Conservation (phyloP, 2,113 vertebrate genomes). For the Zosterops japonicus region DNA sequence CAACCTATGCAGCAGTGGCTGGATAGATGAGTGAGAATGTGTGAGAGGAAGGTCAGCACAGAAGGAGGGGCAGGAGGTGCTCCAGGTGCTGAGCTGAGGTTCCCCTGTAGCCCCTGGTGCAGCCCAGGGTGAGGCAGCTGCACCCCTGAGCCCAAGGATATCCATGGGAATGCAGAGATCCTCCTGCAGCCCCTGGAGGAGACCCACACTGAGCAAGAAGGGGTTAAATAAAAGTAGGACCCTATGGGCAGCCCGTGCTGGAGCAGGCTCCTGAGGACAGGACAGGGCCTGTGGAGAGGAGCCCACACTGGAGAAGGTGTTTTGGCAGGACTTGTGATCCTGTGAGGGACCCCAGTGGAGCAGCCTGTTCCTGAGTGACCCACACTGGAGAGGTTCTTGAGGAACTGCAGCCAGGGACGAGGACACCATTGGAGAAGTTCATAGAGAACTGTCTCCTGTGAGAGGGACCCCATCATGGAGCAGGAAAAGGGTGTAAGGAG, state of each 20-base stretch:
- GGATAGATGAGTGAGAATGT: not conserved
- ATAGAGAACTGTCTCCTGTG: fast-evolving
- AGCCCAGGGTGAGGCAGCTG: not conserved
- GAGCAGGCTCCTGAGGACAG: not conserved
- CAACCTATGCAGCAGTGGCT: not conserved
- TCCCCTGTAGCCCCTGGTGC: not conserved
- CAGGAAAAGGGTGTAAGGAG: not conserved
- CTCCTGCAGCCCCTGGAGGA: not conserved
- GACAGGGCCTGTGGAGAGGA: not conserved
- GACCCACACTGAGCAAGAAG: fast-evolving
- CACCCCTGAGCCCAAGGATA: not conserved
- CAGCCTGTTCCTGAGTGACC: not conserved
- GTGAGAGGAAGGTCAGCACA: not conserved
- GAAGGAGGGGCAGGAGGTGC: not conserved
- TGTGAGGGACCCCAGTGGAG: too few species aligned
- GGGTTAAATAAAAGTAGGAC: fast-evolving
- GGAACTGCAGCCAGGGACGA: not conserved
- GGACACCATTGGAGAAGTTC: not conserved
- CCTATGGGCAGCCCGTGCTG: fast-evolving
- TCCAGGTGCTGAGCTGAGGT: not conserved
- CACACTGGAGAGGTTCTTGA: fast-evolving
- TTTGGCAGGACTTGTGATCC: not conserved
- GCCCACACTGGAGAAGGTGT: not conserved
- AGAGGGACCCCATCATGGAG: not conserved
- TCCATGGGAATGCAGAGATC: not conserved